Percentiles rank a stretch among this genome's conserved stretches.
Conservation (phyloP, 2,797 vertebrate genomes). For the Sebastes ruberrimus region DNA sequence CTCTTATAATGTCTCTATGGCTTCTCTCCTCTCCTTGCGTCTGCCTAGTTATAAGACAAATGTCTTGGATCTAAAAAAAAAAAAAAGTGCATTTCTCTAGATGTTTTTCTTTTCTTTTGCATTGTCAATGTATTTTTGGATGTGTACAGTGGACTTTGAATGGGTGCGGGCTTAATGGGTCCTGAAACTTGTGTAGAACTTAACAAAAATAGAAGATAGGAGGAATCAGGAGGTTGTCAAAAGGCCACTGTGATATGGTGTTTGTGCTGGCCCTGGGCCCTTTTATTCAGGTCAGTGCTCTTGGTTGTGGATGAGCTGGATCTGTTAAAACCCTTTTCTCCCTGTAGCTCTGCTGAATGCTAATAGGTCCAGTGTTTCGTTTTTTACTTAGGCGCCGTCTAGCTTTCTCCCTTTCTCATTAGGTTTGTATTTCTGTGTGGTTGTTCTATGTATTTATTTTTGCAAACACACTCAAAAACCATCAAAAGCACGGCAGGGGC, state of each 20-base stretch:
- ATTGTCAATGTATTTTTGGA: conserved; percentile 36
- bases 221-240: conserved; percentile 43
- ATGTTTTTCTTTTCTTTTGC: conserved; percentile 16
- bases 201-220: conserved; percentile 33
- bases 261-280: conserved; percentile 49
- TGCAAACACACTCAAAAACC: conserved; percentile 5
- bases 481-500: not conserved
- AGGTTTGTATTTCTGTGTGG: conserved; percentile 23
- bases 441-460: not conserved
- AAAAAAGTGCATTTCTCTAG: conserved; percentile 23
- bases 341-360: conserved; percentile 68
- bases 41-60: conserved; percentile 35
- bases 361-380: conserved; percentile 58
- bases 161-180: conserved; percentile 23
- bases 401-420: conserved; percentile 36
- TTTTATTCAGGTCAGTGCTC: conserved; percentile 78
- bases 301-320: conserved; percentile 65
- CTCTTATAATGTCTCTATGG: conserved; percentile 6
- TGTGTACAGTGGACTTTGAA: not conserved
- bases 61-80: conserved; percentile 20
- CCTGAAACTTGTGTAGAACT: conserved; percentile 33
- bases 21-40: not conserved
- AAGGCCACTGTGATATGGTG: conserved; percentile 48
- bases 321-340: conserved; percentile 55
- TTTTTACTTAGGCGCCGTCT: conserved; percentile 34